Conservation (phyloP, 2,113 vertebrate species). For the Alouatta palliata region DNA sequence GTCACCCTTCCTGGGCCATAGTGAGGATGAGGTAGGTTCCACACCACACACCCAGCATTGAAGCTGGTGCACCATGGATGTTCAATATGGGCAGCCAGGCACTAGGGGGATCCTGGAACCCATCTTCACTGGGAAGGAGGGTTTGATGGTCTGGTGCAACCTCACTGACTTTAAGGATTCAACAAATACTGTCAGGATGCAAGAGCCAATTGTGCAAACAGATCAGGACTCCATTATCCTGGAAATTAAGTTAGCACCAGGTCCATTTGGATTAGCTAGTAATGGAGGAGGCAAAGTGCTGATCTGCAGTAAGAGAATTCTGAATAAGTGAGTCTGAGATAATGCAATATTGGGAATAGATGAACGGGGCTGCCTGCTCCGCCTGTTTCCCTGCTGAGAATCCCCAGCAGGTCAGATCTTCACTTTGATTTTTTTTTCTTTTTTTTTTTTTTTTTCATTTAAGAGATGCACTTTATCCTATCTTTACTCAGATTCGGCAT, state of each 20-base stretch:
- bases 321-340: slow-evolving; percentile 56
- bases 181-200: slow-evolving; percentile 43
- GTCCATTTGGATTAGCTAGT: slow-evolving; percentile 70
- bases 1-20: neutral
- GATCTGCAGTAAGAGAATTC: slow-evolving; percentile 67
- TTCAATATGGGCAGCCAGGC: neutral
- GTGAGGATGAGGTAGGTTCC: neutral
- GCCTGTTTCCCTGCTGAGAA: slow-evolving; percentile 1
- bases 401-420: slow-evolving; percentile 29
- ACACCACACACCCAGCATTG: rapidly evolving
- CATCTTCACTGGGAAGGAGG: neutral
- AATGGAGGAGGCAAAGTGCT: slow-evolving; percentile 60
- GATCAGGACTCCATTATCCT: slow-evolving; percentile 41
- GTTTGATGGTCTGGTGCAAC: neutral
- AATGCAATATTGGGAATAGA: slow-evolving; percentile 56
- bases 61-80: neutral
- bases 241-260: slow-evolving; percentile 69
- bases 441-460: neutral
- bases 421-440: neutral
- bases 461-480: neutral
- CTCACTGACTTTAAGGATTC: slow-evolving; percentile 48
- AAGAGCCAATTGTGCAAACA: slow-evolving; percentile 44
- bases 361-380: neutral
- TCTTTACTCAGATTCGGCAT: neutral
- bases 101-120: neutral